A percentile compares a stretch with the other conserved stretches of the same genome.
Conservation (phyloP, 2,888 invertebrate genomes). For the Sturmia bella region DNA sequence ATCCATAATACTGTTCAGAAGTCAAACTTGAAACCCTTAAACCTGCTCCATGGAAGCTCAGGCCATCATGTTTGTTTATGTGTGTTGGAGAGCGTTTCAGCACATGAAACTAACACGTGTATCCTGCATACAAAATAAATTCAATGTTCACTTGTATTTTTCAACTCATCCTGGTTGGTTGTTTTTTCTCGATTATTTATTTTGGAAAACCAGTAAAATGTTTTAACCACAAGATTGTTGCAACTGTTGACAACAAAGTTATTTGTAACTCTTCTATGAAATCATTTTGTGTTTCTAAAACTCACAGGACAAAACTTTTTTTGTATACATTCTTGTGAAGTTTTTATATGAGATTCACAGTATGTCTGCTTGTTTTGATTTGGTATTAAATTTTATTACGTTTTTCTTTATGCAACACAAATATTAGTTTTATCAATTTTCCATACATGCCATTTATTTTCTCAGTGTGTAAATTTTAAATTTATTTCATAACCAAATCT, state of each 20-base stretch:
- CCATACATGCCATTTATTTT: slow-evolving; percentile 19
- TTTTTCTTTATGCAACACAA: slow-evolving; percentile 15
- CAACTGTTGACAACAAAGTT: slow-evolving; percentile 22
- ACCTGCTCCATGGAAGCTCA: background rate
- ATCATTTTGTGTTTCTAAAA: background rate
- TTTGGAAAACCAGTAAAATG: background rate
- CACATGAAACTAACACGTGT: background rate
- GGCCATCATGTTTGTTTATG: background rate
- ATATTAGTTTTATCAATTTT: slow-evolving; percentile 36
- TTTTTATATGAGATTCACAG: background rate
- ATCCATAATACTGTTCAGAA: background rate
- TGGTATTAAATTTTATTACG: slow-evolving; percentile 11
- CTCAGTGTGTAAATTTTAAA: slow-evolving; percentile 4
- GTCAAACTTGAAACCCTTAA: background rate
- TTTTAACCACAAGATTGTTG: slow-evolving; percentile 32
- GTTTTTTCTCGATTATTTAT: background rate
- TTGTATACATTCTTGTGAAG: background rate
- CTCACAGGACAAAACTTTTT: background rate
- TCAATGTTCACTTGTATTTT: background rate
- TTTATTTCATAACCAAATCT: slow-evolving; percentile 32
- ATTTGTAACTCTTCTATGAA: background rate
- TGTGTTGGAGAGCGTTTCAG: background rate
- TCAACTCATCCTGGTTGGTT: background rate
- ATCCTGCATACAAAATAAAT: background rate
- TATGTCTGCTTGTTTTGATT: background rate